Base-by-base conservation (phyloP, 2,888 invertebrate genomes). In the Byasa hedistus region DNA sequence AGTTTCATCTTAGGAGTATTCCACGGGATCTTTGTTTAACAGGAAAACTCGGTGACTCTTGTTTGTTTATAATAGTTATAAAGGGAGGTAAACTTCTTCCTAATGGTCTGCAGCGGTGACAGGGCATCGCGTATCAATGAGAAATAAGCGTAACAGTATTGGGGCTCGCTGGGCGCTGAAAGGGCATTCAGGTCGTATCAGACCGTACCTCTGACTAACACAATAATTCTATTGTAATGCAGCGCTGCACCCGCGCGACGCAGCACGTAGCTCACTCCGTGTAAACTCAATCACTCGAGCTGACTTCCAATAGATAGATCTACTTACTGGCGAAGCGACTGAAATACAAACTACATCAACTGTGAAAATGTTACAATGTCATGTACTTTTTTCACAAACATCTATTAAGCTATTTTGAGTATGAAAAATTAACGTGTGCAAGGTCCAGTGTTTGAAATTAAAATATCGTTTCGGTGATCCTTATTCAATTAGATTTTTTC, bases 171-270 rank as follows among this genome's bases (percentile, higher is more conserved):
- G 63, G 57, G 32, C 32, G n/a, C 39, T 65, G 72, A 74, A 77
- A 78, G 79, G 77, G 77, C 77, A 78, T 75, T 75, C 70, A 63
- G 72, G 63, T 69, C 69, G 68, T 67, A 55, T 75, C 70, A 63
- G 72, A 64, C 68, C 69, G 68, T 67, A 54, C 7, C 68, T 80
- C 84, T 83, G 88, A 80, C 69, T 74, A 66, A 87, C 87, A 83
- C 75, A 73, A 74, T 76, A 70, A 61, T 74, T 69, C 67, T 51
- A 75, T 75, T 66, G 62, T 54, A 62, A 66, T 62, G 66, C 58
- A 61, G 57, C n/a, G 57, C 24, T 48, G 52, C 39, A 51, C 27
- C 54, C 27, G 19, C 36, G 5, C 39, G 24, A 57, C 57, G n/a
- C 27, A 44, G 32, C 54, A 65, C 60, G 58, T 55, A 56, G 3